Conservation (phyloP, 2,797 vertebrate genomes). For the Nannoperca australis region DNA sequence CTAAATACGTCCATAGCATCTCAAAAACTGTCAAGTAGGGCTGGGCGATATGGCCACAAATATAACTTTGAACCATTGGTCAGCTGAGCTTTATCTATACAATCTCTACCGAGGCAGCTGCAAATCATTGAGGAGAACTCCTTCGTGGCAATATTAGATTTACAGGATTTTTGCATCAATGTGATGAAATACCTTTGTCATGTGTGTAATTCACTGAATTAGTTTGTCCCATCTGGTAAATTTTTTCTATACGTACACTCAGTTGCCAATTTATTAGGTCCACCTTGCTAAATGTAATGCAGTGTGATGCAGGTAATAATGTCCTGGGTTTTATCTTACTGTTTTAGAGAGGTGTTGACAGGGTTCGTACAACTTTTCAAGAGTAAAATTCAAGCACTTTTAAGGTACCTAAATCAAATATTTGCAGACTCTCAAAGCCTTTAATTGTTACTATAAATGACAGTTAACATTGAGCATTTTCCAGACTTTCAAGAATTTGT, state of each 20-base stretch:
- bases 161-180: slow-evolving; percentile 63
- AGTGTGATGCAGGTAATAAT: neutral
- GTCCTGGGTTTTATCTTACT: neutral
- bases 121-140: slow-evolving; percentile 18
- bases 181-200: slow-evolving; percentile 59
- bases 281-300: neutral
- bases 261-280: neutral
- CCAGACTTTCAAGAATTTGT: too few relatives aligned
- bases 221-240: slow-evolving; percentile 12
- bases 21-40: neutral
- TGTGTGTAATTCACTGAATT: slow-evolving; percentile 66
- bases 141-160: slow-evolving; percentile 33
- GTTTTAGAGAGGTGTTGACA: neutral
- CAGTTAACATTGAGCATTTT: too few relatives aligned
- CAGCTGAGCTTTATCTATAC: neutral
- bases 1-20: neutral
- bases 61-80: neutral
- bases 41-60: slow-evolving; percentile 1
- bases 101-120: slow-evolving; percentile 1
- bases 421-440: too few relatives aligned
- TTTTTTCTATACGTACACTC: neutral
- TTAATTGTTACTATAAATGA: too few relatives aligned
- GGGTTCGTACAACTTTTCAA: too few relatives aligned
- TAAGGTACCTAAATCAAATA: too few relatives aligned
- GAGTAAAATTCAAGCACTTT: too few relatives aligned